Percentiles rank a stretch among this genome's conserved stretches.
These are phyloP conservation scores for Pseudopleuronectes americanus DNA, from an alignment of 2,797 vertebrate species.

Conservation along the genomic window DNA sequence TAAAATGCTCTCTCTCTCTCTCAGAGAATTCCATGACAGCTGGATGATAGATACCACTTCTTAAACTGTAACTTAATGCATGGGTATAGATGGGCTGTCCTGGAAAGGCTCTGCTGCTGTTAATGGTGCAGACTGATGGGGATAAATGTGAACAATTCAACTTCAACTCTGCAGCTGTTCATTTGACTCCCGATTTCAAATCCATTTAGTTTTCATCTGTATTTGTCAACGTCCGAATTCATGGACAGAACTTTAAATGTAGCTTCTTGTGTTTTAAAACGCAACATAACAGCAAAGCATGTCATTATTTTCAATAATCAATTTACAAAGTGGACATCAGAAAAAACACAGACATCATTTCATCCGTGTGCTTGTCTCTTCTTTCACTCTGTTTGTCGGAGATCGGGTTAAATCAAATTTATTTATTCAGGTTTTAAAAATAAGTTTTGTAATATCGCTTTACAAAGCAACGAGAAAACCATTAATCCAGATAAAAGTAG, in stretches of 20 bases:
- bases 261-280: background rate
- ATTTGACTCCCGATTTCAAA: slow-evolving; percentile 14
- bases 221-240: too few relatives aligned
- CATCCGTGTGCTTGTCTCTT: background rate
- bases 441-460: slow-evolving; percentile 10
- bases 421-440: slow-evolving; percentile 15
- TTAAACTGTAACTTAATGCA: slow-evolving; percentile 32
- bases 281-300: background rate
- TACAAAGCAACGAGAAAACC: slow-evolving; percentile 27
- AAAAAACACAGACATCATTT: background rate
- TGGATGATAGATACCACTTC: slow-evolving; percentile 45
- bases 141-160: slow-evolving; percentile 22
- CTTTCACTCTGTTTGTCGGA: background rate
- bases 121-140: slow-evolving; percentile 14
- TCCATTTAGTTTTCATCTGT: background rate
- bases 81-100: slow-evolving; percentile 21
- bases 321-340: background rate
- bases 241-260: background rate
- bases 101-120: slow-evolving; percentile 3
- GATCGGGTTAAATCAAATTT: slow-evolving; percentile 16
- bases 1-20: background rate
- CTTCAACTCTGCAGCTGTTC: slow-evolving; percentile 22
- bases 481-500: slow-evolving; percentile 27
- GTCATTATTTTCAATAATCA: background rate
- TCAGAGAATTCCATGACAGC: slow-evolving; percentile 53